A percentile compares a stretch with the other conserved stretches of the same genome.
These are phyloP conservation scores for Dendrolimus punctatus DNA, from an alignment of 1,140 invertebrate genomes.

Conservation along the genomic window DNA sequence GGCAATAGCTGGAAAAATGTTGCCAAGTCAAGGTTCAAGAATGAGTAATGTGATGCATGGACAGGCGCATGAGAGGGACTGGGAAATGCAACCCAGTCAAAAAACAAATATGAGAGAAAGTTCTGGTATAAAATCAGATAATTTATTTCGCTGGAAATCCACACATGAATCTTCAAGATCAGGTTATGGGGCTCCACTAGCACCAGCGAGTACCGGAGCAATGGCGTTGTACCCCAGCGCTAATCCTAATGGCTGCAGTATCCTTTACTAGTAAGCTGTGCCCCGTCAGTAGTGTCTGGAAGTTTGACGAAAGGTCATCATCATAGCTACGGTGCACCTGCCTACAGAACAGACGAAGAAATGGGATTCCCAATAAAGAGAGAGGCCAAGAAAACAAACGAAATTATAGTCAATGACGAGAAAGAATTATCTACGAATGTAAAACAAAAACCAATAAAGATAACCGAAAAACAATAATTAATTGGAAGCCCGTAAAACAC, in stretches of 20 bases:
- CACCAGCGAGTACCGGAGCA: conserved; percentile 17
- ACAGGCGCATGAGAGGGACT: too few relatives aligned
- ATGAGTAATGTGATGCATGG: too few relatives aligned
- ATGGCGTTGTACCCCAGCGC: conserved; percentile 52
- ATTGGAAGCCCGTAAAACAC: background rate
- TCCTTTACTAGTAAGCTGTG: conserved; percentile 52
- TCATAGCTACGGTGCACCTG: conserved; percentile 22
- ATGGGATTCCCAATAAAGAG: conserved; percentile 38
- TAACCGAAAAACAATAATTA: conserved; percentile 19
- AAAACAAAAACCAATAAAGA: conserved; percentile 17
- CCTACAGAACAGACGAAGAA: conserved; percentile 38
- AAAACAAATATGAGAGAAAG: too few relatives aligned
- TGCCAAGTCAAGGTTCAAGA: too few relatives aligned
- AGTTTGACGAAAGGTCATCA: conserved; percentile 39
- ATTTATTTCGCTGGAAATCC: conserved; percentile 16
- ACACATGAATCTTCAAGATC: conserved; percentile 16
- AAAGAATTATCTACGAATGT: conserved; percentile 11
- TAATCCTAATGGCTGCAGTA: conserved; percentile 41
- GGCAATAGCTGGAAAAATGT: background rate
- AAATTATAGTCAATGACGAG: conserved; percentile 12
- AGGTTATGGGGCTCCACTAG: conserved; percentile 13
- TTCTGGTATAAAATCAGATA: background rate
- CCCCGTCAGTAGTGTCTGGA: conserved; percentile 48
- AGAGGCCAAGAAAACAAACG: conserved; percentile 28
- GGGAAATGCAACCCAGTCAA: too few relatives aligned